phyloP scores from a whole-genome alignment of 2,113 vertebrate genomes.

The Illadopsis cleaveri region DNA sequence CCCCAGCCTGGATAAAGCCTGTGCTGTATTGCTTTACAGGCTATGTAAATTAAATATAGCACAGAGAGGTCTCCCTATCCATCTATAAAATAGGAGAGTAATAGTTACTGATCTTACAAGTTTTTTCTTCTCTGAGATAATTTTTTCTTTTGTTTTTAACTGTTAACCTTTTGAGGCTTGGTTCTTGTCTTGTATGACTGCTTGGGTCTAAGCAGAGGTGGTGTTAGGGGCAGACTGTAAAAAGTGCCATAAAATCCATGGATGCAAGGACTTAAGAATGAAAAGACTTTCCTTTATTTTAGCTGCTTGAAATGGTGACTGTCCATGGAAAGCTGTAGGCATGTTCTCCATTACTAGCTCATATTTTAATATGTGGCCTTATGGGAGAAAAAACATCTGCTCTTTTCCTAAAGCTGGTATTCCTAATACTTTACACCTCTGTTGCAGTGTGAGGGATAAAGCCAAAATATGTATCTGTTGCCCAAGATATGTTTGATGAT shows the following conservation, averaged over 20 bases:
- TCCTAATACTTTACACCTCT: neutral
- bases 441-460: neutral
- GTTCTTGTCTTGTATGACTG: neutral
- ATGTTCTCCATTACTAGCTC: neutral
- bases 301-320: neutral
- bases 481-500: neutral
- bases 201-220: neutral
- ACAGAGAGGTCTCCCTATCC: neutral
- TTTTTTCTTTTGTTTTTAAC: neutral
- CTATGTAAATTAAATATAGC: neutral
- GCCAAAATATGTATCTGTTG: neutral
- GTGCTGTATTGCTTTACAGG: neutral
- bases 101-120: neutral
- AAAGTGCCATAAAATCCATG: neutral
- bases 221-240: neutral
- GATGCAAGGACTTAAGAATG: neutral
- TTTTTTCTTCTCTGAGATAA: rapidly evolving
- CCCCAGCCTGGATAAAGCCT: neutral
- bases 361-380: neutral
- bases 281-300: neutral
- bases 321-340: neutral
- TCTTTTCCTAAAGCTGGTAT: neutral
- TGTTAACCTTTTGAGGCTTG: neutral
- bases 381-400: neutral
- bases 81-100: neutral